A percentile compares a stretch with the other conserved stretches of the same genome.
phyloP scores from a whole-genome alignment of 1,140 invertebrate genomes.

The Drosophila ironensis region DNA sequence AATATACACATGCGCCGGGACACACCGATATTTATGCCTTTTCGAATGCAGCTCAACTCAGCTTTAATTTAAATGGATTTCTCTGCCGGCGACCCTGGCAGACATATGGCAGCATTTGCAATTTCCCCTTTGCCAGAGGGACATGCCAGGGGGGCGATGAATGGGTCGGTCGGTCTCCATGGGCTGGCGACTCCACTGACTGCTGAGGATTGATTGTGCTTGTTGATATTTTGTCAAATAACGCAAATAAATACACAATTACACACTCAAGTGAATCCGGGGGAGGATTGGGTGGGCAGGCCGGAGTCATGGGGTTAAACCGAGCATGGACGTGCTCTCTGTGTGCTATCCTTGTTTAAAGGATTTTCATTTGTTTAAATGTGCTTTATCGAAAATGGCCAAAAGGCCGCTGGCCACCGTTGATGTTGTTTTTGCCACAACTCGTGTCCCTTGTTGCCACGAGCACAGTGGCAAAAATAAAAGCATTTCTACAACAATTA shows the following conservation, averaged over 20 bases:
- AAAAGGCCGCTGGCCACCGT: conserved; percentile 45
- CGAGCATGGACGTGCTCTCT: conserved; percentile 38
- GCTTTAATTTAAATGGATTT: conserved; percentile 80
- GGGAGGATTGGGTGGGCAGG: background rate
- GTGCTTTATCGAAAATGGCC: conserved; percentile 77
- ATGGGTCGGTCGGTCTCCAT: conserved; percentile 21
- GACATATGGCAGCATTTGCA: conserved; percentile 78
- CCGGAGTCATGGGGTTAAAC: conserved; percentile 57
- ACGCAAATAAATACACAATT: conserved; percentile 81
- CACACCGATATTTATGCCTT: conserved; percentile 71
- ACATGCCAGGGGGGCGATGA: background rate
- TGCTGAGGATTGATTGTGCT: conserved; percentile 76
- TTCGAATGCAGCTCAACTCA: conserved; percentile 79
- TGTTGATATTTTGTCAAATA: conserved; percentile 81
- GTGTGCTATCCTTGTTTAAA: conserved; percentile 72
- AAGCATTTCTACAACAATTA: no score
- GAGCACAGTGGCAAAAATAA: conserved; percentile 20
- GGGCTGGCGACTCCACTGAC: conserved; percentile 35
- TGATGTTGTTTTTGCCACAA: conserved; percentile 16
- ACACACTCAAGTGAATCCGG: conserved; percentile 74
- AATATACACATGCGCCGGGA: conserved; percentile 7
- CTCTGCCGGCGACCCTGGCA: conserved; percentile 45
- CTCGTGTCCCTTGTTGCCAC: conserved; percentile 22
- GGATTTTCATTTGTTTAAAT: conserved; percentile 80
- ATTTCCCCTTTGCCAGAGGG: conserved; percentile 25